These are phyloP conservation scores for Chloropsis cyanopogon DNA, from an alignment of 2,113 vertebrate genomes.

Conservation along the genomic window DNA sequence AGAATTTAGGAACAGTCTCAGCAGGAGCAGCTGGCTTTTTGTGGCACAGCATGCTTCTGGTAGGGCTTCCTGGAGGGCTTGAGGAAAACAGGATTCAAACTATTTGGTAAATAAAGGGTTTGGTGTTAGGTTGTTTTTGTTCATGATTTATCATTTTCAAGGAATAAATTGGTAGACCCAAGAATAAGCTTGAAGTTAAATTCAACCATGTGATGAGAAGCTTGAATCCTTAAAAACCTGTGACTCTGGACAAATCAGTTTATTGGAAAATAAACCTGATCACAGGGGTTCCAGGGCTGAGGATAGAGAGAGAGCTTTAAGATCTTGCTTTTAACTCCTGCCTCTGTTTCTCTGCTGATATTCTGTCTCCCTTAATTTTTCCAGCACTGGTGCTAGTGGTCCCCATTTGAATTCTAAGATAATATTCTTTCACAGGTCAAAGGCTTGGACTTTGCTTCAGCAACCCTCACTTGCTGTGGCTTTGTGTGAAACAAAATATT, in stretches of 20 bases:
- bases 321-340: neutral
- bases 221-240: neutral
- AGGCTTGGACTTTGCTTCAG: neutral
- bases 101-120: neutral
- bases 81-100: neutral
- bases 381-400: neutral
- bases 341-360: neutral
- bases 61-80: neutral
- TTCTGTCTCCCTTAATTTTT: neutral
- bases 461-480: neutral
- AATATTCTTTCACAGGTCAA: neutral
- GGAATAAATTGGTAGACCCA: neutral
- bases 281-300: neutral
- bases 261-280: neutral
- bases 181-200: neutral
- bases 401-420: neutral
- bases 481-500: neutral
- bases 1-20: neutral
- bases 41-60: neutral
- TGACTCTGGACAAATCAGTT: neutral
- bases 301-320: neutral
- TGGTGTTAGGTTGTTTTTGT: neutral
- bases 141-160: neutral
- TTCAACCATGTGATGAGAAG: neutral
- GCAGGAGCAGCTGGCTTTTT: neutral